Base-by-base conservation (phyloP, 2,888 invertebrate species). In the Melinaea marsaeus region DNA sequence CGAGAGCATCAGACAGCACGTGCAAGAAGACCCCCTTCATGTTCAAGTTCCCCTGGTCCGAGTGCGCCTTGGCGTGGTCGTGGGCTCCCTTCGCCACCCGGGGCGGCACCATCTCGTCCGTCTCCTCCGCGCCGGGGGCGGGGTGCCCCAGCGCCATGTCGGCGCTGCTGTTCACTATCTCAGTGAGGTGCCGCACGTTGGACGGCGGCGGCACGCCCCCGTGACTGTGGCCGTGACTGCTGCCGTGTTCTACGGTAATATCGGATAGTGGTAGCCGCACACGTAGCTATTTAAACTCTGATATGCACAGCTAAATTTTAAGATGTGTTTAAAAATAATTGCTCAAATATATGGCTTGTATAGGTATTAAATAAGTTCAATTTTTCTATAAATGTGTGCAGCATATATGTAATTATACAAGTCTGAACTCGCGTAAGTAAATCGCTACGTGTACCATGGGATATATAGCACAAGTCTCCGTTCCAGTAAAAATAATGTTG, bases 1-100 rank as follows among this genome's bases (percentile, higher is more conserved):
- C 99, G 57, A 99, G 90, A 32, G 99, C 99, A 90, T 99, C 99
- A 57, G 99, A 98, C 47, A 99, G 87, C 4, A 99, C 96, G 83
- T 99, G 99, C 61, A 99, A 92, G 84, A 99, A 99, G n/a, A 99
- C 99, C n/a, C 99, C 99, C 61, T 97, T 94, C 98, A 99, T 99
- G 82, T 99, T 99, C 95, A 99, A 95, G 81, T 98, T 97, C 2
- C 95, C 94, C 0, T 95, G 93, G 78, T 94, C 92, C 0, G 84
- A 63, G 2, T 78, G 67, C 56, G 75, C 74, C 62, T 79, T 77
- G 0, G 85, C 79, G 90, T 88, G 84, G 58, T 84, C 84, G 67
- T 77, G 81, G 66, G 85, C 77, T 34, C 75, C 61, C 66, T 84
- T 84, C 59, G 74, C 77, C 0, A 77, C 70, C 60, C 82, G 85